A percentile compares a stretch with the other conserved stretches of the same genome.
phyloP scores from a whole-genome alignment of 2,888 invertebrate genomes.

The Callyntrura sp. region DNA sequence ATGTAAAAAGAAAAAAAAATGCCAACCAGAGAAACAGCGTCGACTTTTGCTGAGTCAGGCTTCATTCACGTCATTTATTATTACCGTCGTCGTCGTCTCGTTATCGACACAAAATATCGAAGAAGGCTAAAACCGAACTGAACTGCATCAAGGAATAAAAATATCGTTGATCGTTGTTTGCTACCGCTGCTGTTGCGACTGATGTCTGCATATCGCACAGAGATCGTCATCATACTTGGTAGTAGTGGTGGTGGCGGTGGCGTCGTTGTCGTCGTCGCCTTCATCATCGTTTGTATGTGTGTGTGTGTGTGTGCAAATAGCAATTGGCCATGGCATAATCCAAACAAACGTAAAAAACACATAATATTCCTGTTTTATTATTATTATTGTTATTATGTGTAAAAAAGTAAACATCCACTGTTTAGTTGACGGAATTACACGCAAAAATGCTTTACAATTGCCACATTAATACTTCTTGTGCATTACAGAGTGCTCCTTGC shows the following conservation, averaged over 20 bases:
- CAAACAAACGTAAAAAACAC: constrained; percentile 41
- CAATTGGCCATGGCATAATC: constrained; percentile 50
- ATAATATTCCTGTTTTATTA: too few relatives aligned
- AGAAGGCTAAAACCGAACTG: neutral
- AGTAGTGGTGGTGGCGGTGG: too few relatives aligned
- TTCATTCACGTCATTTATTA: constrained; percentile 67
- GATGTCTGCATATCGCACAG: constrained; percentile 19
- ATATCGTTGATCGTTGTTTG: too few relatives aligned
- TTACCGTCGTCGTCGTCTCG: too few relatives aligned
- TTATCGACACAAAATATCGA: constrained; percentile 35
- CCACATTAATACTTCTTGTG: neutral
- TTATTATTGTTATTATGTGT: constrained; percentile 5
- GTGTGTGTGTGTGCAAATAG: constrained; percentile 46
- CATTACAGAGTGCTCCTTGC: neutral
- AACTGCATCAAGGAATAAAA: too few relatives aligned
- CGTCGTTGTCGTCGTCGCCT: neutral
- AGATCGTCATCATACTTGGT: too few relatives aligned
- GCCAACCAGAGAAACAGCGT: constrained; percentile 24
- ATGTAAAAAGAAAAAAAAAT: constrained; percentile 17
- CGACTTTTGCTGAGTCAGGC: constrained; percentile 65
- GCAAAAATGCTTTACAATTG: neutral
- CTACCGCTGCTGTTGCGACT: neutral
- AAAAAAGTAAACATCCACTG: constrained; percentile 33
- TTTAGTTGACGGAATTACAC: constrained; percentile 28
- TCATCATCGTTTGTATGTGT: too few relatives aligned